These are phyloP conservation scores for Drosophila athabasca DNA, from an alignment of 1,140 invertebrate species.

Conservation along the genomic window DNA sequence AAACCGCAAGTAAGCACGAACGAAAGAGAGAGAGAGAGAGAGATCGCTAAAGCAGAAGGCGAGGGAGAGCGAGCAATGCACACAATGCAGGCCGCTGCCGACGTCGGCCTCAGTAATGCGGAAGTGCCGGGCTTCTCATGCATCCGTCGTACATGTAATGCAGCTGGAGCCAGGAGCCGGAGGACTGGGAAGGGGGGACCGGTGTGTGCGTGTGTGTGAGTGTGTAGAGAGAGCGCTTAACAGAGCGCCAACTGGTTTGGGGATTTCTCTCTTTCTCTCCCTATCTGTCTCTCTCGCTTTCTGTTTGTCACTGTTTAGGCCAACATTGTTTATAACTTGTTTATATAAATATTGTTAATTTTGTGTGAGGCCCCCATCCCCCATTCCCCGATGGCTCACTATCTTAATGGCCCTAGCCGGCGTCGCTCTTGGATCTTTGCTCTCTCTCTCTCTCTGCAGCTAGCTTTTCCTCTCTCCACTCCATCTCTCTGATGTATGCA, in stretches of 20 bases:
- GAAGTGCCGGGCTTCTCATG: slow-evolving; percentile 66
- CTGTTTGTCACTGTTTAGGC: slow-evolving; percentile 80
- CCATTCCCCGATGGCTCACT: neutral
- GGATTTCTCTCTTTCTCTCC: slow-evolving; percentile 15
- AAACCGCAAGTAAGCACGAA: slow-evolving; percentile 10
- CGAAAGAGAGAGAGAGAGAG: slow-evolving; percentile 16
- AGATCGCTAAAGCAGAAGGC: slow-evolving; percentile 14
- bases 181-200: too few species aligned
- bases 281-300: slow-evolving; percentile 40
- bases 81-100: slow-evolving; percentile 41
- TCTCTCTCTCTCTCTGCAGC: slow-evolving; percentile 11
- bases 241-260: slow-evolving; percentile 71
- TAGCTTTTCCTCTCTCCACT: slow-evolving; percentile 1
- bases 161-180: slow-evolving; percentile 24
- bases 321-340: slow-evolving; percentile 82
- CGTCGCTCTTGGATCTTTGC: slow-evolving; percentile 32
- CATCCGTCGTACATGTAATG: slow-evolving; percentile 72
- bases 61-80: slow-evolving; percentile 8
- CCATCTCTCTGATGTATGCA: slow-evolving; percentile 1
- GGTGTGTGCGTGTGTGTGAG: neutral
- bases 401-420: slow-evolving; percentile 24
- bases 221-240: slow-evolving; percentile 32
- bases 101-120: slow-evolving; percentile 64
- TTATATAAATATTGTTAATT: slow-evolving; percentile 82
- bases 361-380: slow-evolving; percentile 48